These are phyloP conservation scores for Pseudomyrmex cubaensis DNA, from an alignment of 1,140 invertebrate species.

Conservation along the genomic window DNA sequence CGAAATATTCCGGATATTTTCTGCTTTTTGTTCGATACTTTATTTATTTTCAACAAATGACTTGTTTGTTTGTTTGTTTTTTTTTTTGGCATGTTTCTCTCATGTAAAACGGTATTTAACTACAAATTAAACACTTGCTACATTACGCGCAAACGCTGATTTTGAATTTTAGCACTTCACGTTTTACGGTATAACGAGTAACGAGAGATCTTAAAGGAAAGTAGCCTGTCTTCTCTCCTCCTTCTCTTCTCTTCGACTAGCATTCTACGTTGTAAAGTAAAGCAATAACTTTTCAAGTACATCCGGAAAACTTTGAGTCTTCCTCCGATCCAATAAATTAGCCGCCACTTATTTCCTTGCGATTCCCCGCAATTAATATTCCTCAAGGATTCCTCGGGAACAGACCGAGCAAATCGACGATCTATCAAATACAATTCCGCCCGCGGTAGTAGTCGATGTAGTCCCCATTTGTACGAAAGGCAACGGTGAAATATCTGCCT, in stretches of 20 bases:
- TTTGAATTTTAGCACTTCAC: slow-evolving; percentile 44
- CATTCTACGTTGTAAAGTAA: slow-evolving; percentile 47
- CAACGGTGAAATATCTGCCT: slow-evolving; percentile 54
- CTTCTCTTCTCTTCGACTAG: not conserved
- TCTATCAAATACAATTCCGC: slow-evolving; percentile 58
- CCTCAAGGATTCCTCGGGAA: slow-evolving; percentile 26
- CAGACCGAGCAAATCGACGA: slow-evolving; percentile 54
- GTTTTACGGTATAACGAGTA: slow-evolving; percentile 33
- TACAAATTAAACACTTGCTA: not conserved
- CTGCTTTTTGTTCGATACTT: not conserved
- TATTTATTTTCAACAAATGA: not conserved
- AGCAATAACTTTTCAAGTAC: slow-evolving; percentile 59
- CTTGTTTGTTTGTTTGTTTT: not conserved
- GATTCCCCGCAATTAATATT: slow-evolving; percentile 57
- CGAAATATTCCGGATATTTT: not conserved
- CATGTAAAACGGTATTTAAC: not conserved
- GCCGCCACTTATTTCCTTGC: slow-evolving; percentile 55
- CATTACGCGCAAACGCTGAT: not conserved
- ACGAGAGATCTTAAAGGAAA: slow-evolving; percentile 35
- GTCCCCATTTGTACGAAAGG: slow-evolving; percentile 40
- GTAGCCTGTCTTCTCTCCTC: not conserved
- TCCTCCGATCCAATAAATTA: slow-evolving; percentile 59
- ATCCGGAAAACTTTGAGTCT: slow-evolving; percentile 57
- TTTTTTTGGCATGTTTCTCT: not conserved
- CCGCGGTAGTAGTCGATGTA: slow-evolving; percentile 34